Evolutionary conservation across 2,888 invertebrate genomes (phyloP).

Genomic region (Drosophila suboccidentalis): DNA sequence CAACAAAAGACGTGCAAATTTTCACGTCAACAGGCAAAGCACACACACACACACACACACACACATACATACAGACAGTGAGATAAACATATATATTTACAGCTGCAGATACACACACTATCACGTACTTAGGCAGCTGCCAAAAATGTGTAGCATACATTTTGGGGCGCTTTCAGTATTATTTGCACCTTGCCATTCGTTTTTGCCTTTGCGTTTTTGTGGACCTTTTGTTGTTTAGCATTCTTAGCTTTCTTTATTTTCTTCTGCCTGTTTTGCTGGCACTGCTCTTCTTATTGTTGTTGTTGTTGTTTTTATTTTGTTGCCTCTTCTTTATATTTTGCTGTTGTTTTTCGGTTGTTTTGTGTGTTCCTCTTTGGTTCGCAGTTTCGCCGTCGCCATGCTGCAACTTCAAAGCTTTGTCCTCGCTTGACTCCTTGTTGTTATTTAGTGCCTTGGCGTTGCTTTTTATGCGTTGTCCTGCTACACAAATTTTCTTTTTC

Average conservation of each 20-base stretch:
- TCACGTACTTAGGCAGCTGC: slow-evolving; percentile 64
- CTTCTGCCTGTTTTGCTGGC: slow-evolving; percentile 19
- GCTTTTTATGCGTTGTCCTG: slow-evolving; percentile 71
- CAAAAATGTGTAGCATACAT: slow-evolving; percentile 75
- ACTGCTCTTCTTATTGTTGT: slow-evolving; percentile 1
- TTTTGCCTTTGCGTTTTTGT: slow-evolving; percentile 31
- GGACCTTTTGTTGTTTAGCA: slow-evolving; percentile 62
- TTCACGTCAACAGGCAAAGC: slow-evolving; percentile 78
- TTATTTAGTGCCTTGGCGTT: slow-evolving; percentile 71
- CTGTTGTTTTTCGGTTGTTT: slow-evolving; percentile 26
- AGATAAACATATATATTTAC: slow-evolving; percentile 30
- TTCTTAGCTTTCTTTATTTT: slow-evolving; percentile 56
- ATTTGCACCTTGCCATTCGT: slow-evolving; percentile 73
- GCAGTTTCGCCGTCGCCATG: slow-evolving; percentile 48
- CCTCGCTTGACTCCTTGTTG: slow-evolving; percentile 64
- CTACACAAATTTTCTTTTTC: slow-evolving; percentile 56
- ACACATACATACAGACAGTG: slow-evolving; percentile 18
- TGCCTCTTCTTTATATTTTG: background rate
- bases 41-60: slow-evolving; percentile 38
- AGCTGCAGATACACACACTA: slow-evolving; percentile 52
- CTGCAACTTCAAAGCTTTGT: slow-evolving; percentile 71
- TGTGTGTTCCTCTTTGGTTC: slow-evolving; percentile 50
- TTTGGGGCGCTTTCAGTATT: slow-evolving; percentile 73
- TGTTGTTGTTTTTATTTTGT: slow-evolving; percentile 2
- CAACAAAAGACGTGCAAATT: slow-evolving; percentile 82